Evolutionary conservation across 2,888 invertebrate species (phyloP).

Genomic region (Apantesis nais): DNA sequence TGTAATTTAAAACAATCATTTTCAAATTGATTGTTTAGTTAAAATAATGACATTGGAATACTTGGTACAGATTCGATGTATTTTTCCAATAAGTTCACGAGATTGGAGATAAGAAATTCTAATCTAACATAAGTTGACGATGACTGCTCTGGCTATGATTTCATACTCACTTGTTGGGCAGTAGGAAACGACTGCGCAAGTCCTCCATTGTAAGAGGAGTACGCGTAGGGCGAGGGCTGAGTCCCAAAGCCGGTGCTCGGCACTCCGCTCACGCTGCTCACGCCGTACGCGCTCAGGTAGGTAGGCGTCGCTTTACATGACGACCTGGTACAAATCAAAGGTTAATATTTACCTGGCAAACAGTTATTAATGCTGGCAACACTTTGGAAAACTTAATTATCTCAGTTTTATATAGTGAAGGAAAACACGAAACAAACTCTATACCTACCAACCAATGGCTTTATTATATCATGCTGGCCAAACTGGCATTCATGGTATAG

Average conservation of each 20-base stretch:
- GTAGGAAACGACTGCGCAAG: slow-evolving; percentile 83
- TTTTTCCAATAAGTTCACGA: too few species aligned
- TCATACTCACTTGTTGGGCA: slow-evolving; percentile 83
- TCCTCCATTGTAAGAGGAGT: slow-evolving; percentile 85
- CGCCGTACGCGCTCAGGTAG: slow-evolving; percentile 80
- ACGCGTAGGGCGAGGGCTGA: slow-evolving; percentile 80
- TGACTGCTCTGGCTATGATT: neutral
- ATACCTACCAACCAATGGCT: too few species aligned
- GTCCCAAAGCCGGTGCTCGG: slow-evolving; percentile 73
- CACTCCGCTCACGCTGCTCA: slow-evolving; percentile 78
- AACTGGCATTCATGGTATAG: too few species aligned
- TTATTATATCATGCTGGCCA: too few species aligned
- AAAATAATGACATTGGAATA: too few species aligned
- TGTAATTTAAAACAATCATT: too few species aligned
- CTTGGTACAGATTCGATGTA: too few species aligned
- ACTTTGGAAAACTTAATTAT: neutral
- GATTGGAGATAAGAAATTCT: too few species aligned
- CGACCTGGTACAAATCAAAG: slow-evolving; percentile 60
- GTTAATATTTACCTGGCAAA: neutral
- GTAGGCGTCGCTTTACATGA: slow-evolving; percentile 87
- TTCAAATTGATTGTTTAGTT: too few species aligned
- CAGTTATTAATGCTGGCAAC: neutral
- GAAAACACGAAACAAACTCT: too few species aligned
- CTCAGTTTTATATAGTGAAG: too few species aligned
- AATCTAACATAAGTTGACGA: neutral